Base-by-base conservation (phyloP, 2,797 vertebrate genomes). In the Sarcoramphus papa region DNA sequence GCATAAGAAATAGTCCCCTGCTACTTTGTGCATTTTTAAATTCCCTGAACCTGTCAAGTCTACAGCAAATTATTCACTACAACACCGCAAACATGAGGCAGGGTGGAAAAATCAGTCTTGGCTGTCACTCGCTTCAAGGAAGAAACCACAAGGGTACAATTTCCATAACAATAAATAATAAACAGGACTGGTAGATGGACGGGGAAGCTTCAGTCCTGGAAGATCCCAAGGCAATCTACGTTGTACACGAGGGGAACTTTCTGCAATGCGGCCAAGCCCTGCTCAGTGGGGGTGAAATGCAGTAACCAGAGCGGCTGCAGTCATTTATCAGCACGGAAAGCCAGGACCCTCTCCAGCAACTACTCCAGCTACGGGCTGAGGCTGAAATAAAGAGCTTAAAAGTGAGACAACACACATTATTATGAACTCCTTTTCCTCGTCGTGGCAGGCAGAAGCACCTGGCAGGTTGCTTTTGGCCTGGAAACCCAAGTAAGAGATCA, bases 131-230 rank as follows among this genome's bases (percentile, higher is more conserved):
- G 2, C 78, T 90, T 72, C 59, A 47, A 76, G 59, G 53, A 59
- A 64, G 51, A 85, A 21, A 35, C 51, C 85, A 63, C 69, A 50
- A 45, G 35, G 37, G 43, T 60, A 48, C 20, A 17, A 86, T 91
- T 95, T 94, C 81, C 74, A 40, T 79, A 88, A 81, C 40, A 84
- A 80, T 82, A 95, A 95, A 86, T 87, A 95, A 92, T 48, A 92
- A 90, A 67, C 25, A 88, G 51, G 57, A 35, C 35, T n/a, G 69
- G 78, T 18, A 80, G 85, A 78, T 45, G 10, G 24, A 85, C 5
- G 3, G 63, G 54, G 53, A 47, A 84, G 50, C 27, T 11, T 87
- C 76, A 75, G 59, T 24, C 54, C 56, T 31, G 37, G 65, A 85
- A 75, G 59, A 88, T 67, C 45, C 75, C 92, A 78, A 25, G 72